Evolutionary conservation across 2,113 vertebrate species (phyloP).

Genomic region (Capreolus pygargus): DNA sequence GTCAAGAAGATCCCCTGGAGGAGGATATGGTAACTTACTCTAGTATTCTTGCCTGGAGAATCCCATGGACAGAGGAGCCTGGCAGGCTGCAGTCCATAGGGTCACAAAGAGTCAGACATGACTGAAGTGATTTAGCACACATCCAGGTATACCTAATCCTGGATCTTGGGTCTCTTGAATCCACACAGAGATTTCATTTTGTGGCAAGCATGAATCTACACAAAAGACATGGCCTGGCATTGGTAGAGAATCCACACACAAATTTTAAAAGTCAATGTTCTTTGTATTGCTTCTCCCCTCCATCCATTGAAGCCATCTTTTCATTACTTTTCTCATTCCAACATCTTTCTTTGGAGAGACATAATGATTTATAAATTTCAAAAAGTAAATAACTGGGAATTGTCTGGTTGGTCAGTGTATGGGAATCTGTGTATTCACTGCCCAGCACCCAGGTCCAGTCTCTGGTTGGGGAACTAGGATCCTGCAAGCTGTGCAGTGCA

Average conservation of each 20-base stretch:
- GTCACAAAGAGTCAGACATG: not conserved
- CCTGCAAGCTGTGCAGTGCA: not conserved
- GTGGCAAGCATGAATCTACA: not conserved
- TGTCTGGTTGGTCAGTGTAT: not conserved
- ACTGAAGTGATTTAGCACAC: not conserved
- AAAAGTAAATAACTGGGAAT: not conserved
- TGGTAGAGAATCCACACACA: not conserved
- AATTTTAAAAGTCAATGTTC: not conserved
- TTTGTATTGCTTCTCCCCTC: not conserved
- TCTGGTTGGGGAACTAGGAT: not conserved
- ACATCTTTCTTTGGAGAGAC: not conserved
- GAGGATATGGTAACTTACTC: not conserved
- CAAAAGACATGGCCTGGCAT: not conserved
- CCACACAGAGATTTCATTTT: not conserved
- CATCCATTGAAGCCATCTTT: not conserved
- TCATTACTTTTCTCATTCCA: not conserved
- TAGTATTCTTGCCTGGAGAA: not conserved
- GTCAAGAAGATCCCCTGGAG: not conserved
- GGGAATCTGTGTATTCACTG: not conserved
- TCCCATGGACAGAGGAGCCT: not conserved
- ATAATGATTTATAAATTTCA: not conserved
- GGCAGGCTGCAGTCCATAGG: not conserved
- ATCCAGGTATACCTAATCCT: not conserved
- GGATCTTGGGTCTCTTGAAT: not conserved
- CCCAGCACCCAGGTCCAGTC: not conserved